Conservation (phyloP, 2,113 vertebrate genomes). For the Perccottus glenii region DNA sequence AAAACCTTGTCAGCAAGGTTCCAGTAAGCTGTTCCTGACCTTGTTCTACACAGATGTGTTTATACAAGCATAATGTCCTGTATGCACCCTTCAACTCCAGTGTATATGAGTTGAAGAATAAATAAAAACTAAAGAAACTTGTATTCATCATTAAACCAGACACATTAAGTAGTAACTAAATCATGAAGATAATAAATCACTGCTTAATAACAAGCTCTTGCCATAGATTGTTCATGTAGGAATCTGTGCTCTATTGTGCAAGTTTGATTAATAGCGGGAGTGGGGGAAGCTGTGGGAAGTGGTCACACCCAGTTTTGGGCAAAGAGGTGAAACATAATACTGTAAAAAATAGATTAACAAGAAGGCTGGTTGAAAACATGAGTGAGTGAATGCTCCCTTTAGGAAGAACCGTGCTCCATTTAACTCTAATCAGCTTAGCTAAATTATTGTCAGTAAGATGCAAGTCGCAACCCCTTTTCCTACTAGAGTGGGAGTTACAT, state of each 20-base stretch:
- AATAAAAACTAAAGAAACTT: background rate
- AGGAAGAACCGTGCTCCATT: constrained; percentile 12
- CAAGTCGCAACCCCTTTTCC: constrained; percentile 12
- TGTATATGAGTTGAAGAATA: constrained; percentile 2
- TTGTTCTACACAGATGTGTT: background rate
- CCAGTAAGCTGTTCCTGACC: background rate
- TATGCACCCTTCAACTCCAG: background rate
- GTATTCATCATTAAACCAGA: background rate
- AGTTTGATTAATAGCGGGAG: constrained; percentile 42
- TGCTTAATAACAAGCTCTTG: constrained; percentile 41
- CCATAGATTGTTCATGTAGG: constrained; percentile 40
- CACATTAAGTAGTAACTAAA: background rate
- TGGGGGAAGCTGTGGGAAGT: constrained; percentile 52
- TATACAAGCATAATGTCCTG: background rate
- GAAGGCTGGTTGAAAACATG: constrained; percentile 36
- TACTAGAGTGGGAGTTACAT: constrained; percentile 17
- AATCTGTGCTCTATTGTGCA: constrained; percentile 59
- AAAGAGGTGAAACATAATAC: constrained; percentile 32
- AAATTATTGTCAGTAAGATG: background rate
- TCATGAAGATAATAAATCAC: background rate
- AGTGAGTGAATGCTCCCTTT: constrained; percentile 1
- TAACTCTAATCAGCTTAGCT: constrained; percentile 27
- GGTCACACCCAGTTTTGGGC: constrained; percentile 37
- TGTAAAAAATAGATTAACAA: constrained; percentile 18
- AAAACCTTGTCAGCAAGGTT: no score